Percentiles rank a stretch among this genome's conserved stretches.
Evolutionary conservation across 2,113 vertebrate species (phyloP).

Genomic region (Tragelaphus buxtoni): DNA sequence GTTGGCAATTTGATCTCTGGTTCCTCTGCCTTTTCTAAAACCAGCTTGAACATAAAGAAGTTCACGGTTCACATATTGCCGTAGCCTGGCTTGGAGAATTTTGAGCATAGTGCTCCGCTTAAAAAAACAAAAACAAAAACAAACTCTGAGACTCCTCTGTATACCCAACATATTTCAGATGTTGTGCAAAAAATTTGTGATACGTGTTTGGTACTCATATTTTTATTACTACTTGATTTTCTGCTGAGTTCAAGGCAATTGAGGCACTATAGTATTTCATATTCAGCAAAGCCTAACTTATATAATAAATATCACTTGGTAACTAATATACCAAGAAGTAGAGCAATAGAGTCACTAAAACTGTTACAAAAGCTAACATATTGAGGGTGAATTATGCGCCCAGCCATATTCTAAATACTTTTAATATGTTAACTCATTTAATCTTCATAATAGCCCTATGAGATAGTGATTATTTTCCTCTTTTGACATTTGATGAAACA

Average conservation of each 20-base stretch:
- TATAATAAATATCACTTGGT: background rate
- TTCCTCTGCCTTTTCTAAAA: no score
- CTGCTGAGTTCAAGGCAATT: background rate
- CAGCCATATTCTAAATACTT: background rate
- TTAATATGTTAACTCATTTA: background rate
- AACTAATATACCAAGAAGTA: background rate
- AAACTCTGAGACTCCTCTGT: fast-evolving
- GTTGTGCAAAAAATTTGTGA: background rate
- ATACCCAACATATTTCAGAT: background rate
- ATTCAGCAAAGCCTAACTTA: background rate
- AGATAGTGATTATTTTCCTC: background rate
- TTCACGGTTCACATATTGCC: no score
- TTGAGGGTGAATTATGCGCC: background rate
- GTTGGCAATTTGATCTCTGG: no score
- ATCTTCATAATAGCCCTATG: background rate
- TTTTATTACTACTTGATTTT: background rate
- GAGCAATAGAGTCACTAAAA: background rate
- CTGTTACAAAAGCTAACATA: background rate
- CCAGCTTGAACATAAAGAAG: no score
- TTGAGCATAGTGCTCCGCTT: background rate
- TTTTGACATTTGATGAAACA: background rate
- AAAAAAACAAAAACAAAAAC: background rate
- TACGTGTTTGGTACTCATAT: background rate
- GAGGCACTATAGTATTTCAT: background rate
- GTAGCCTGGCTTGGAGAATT: no score